These are phyloP conservation scores for Agrochola litura DNA, from an alignment of 2,888 invertebrate genomes.

Conservation along the genomic window DNA sequence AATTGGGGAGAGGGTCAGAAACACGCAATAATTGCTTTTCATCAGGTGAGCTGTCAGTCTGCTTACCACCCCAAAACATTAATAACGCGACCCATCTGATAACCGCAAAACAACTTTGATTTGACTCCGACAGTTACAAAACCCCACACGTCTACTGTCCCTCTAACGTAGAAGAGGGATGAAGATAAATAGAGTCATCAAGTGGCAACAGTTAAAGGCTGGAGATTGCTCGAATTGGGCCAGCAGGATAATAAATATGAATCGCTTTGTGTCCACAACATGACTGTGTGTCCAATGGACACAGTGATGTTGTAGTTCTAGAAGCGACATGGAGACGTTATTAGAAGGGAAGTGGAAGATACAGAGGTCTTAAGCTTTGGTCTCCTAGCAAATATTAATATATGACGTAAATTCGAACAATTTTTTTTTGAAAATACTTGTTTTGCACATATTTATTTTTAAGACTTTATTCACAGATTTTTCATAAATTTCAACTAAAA, in stretches of 20 bases:
- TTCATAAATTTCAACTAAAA: too few relatives aligned
- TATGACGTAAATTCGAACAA: too few relatives aligned
- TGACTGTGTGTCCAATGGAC: too few relatives aligned
- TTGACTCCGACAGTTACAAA: neutral
- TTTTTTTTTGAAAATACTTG: too few relatives aligned
- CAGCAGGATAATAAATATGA: slow-evolving; percentile 59
- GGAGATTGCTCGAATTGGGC: slow-evolving; percentile 33
- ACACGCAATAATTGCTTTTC: neutral
- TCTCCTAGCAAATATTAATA: too few relatives aligned
- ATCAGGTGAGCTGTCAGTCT: neutral
- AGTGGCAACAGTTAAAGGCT: slow-evolving; percentile 48
- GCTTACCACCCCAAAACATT: neutral
- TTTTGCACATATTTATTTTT: too few relatives aligned
- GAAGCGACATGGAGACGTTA: slow-evolving; percentile 32
- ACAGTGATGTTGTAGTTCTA: neutral
- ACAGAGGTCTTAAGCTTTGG: neutral
- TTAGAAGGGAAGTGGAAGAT: neutral
- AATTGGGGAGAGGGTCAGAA: neutral
- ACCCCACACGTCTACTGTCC: slow-evolving; percentile 2
- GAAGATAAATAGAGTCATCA: slow-evolving; percentile 60
- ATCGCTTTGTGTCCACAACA: slow-evolving; percentile 26
- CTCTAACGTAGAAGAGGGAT: slow-evolving; percentile 24
- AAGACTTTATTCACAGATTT: too few relatives aligned
- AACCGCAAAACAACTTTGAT: slow-evolving; percentile 6
- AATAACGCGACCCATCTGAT: neutral